These are phyloP conservation scores for Rallus limicola DNA, from an alignment of 2,113 vertebrate species.

Conservation along the genomic window DNA sequence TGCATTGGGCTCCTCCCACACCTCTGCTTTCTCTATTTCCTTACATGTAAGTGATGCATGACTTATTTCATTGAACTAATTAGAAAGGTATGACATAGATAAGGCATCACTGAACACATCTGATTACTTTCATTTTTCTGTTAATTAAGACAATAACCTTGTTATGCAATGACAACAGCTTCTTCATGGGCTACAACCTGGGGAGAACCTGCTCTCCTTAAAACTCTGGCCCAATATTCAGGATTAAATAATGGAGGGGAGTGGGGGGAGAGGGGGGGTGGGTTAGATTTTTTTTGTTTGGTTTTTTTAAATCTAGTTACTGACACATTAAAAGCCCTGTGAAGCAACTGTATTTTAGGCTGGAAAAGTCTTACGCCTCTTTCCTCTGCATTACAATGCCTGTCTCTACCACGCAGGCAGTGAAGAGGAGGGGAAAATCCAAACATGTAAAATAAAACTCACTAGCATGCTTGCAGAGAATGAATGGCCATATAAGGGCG, in stretches of 20 bases:
- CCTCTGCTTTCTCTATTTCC: neutral
- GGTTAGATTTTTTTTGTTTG: neutral
- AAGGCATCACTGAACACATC: neutral
- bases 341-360: neutral
- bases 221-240: neutral
- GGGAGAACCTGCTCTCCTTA: neutral
- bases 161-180: neutral
- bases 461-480: neutral
- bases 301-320: neutral
- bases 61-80: neutral
- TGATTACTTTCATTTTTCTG: neutral
- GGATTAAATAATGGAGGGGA: neutral
- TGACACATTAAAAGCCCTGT: neutral
- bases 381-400: neutral
- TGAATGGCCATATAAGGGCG: neutral
- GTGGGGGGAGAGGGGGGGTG: too few species aligned
- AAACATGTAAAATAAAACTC: neutral
- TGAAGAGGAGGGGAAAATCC: neutral
- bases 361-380: neutral
- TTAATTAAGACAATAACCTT: neutral
- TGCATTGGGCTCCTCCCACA: rapidly evolving
- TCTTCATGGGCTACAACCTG: neutral
- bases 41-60: neutral
- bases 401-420: neutral
- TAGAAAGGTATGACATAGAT: neutral